These are phyloP conservation scores for Eulemur mongoz DNA, from an alignment of 2,797 vertebrate genomes.

Conservation along the genomic window DNA sequence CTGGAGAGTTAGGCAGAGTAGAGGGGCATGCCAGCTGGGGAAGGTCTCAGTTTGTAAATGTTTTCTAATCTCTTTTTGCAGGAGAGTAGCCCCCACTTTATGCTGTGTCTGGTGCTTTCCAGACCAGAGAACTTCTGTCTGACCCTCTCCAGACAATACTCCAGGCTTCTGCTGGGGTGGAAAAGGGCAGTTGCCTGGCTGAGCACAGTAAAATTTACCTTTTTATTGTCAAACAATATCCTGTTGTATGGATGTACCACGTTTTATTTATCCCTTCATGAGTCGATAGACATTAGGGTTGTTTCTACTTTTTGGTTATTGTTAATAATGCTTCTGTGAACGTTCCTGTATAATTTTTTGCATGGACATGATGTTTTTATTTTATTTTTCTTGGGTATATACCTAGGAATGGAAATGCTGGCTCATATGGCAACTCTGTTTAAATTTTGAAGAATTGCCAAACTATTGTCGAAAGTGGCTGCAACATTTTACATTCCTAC, in stretches of 20 bases:
- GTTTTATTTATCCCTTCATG: not conserved
- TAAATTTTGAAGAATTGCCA: not conserved
- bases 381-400: not conserved
- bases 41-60: not conserved
- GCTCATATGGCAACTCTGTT: not conserved
- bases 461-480: not conserved
- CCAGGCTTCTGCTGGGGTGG: not conserved
- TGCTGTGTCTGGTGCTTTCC: not conserved
- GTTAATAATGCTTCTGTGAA: not conserved
- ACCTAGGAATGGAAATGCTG: not conserved
- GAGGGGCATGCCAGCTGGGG: not conserved
- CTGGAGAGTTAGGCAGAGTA: not conserved
- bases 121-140: not conserved
- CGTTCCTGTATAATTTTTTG: not conserved
- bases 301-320: not conserved
- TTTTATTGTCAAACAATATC: not conserved
- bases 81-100: not conserved
- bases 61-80: not conserved
- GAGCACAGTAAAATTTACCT: not conserved
- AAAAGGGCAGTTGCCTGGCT: not conserved
- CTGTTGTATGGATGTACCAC: not conserved
- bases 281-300: not conserved
- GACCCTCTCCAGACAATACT: not conserved
- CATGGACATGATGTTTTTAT: not conserved
- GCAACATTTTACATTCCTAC: not conserved